phyloP scores from a whole-genome alignment of 2,113 vertebrate species.

The Murina feae region DNA sequence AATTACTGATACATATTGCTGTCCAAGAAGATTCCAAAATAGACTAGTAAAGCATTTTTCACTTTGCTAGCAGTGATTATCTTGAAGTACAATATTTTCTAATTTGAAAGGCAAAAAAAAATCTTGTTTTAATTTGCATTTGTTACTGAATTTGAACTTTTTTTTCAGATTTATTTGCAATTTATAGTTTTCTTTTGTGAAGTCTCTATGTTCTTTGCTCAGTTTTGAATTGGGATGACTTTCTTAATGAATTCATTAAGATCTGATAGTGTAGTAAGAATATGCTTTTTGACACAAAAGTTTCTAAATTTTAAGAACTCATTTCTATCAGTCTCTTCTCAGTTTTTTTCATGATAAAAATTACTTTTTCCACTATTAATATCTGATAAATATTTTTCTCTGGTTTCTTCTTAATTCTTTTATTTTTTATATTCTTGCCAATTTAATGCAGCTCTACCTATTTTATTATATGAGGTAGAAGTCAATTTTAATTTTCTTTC shows the following conservation, averaged over 20 bases:
- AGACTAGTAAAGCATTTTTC: neutral
- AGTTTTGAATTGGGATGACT: neutral
- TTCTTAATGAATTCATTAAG: neutral
- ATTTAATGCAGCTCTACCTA: neutral
- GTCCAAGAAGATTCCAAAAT: neutral
- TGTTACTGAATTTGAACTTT: neutral
- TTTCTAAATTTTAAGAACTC: neutral
- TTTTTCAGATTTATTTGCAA: neutral
- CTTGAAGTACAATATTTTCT: neutral
- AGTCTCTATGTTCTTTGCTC: neutral
- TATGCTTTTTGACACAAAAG: neutral
- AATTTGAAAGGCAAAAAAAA: neutral
- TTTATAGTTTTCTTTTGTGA: neutral
- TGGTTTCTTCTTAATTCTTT: neutral
- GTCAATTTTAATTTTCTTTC: neutral
- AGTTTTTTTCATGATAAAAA: neutral
- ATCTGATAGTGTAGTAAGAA: neutral
- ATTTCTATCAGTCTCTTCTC: neutral
- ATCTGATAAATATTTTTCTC: neutral
- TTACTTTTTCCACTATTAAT: neutral
- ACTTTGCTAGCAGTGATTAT: neutral
- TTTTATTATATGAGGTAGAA: neutral
- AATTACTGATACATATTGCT: neutral
- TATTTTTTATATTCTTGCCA: neutral
- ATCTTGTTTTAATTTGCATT: conserved; percentile 2